Percentiles rank a stretch among this genome's conserved stretches.
Conservation (phyloP, 2,113 vertebrate genomes). For the Anser brachyrhynchus region DNA sequence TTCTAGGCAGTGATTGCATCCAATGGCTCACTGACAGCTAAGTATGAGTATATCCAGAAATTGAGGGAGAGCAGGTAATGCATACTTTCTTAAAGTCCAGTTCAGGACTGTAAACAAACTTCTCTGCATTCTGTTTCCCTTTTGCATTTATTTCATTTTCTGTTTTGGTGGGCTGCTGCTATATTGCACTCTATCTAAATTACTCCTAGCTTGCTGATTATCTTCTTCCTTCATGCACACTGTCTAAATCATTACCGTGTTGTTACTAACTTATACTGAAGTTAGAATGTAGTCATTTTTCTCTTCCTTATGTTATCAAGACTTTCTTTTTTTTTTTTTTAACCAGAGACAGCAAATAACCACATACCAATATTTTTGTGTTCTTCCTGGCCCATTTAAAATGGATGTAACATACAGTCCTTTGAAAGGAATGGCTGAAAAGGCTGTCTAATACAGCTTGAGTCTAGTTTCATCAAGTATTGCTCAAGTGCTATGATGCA, state of each 20-base stretch:
- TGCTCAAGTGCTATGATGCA: neutral
- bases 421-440: slow-evolving; percentile 14
- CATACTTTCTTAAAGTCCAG: neutral
- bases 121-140: neutral
- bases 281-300: neutral
- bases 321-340: neutral
- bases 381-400: neutral
- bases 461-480: neutral
- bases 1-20: slow-evolving; percentile 94
- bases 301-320: neutral
- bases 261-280: neutral
- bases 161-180: neutral
- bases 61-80: slow-evolving; percentile 89
- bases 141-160: neutral
- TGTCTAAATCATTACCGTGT: neutral
- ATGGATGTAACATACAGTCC: neutral
- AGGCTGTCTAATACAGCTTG: neutral
- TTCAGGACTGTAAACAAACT: neutral
- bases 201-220: neutral
- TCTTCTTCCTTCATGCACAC: neutral
- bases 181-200: neutral
- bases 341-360: neutral
- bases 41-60: slow-evolving; percentile 96
- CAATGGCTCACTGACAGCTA: slow-evolving; percentile 90
- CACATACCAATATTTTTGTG: neutral